Percentiles rank a stretch among this genome's conserved stretches.
These are phyloP conservation scores for Aphyosemion australe DNA, from an alignment of 2,113 vertebrate genomes.

Conservation along the genomic window DNA sequence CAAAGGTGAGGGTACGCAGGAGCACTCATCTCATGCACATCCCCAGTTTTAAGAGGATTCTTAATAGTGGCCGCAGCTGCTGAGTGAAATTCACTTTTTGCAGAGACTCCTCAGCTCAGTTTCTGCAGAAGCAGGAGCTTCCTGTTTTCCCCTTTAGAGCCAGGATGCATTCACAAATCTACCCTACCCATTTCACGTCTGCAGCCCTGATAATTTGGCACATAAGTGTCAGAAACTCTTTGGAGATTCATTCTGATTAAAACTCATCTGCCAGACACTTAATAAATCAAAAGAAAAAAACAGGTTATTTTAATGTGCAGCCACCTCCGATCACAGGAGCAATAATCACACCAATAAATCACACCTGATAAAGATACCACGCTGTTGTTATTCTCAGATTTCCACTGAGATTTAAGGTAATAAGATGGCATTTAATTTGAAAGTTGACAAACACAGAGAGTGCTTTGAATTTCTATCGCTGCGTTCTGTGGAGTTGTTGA, in stretches of 20 bases:
- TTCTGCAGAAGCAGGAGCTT: constrained; percentile 41
- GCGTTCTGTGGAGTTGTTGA: constrained; percentile 5
- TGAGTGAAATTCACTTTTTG: constrained; percentile 62
- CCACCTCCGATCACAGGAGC: constrained; percentile 53
- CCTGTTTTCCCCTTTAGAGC: constrained; percentile 59
- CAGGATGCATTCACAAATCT: constrained; percentile 63
- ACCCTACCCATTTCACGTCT: constrained; percentile 51
- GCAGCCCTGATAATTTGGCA: constrained; percentile 73
- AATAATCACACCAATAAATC: constrained; percentile 79
- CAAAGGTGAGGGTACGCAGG: constrained; percentile 74
- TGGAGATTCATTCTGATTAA: constrained; percentile 73
- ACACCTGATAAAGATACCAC: constrained; percentile 69
- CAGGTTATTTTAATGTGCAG: constrained; percentile 66
- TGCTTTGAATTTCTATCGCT: constrained; percentile 29
- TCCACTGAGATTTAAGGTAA: constrained; percentile 52
- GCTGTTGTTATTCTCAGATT: constrained; percentile 63
- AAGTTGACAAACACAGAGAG: constrained; percentile 35
- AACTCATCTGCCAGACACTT: constrained; percentile 70
- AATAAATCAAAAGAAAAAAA: constrained; percentile 77
- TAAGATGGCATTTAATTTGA: constrained; percentile 57
- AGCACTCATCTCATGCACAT: constrained; percentile 37
- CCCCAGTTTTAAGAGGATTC: constrained; percentile 58
- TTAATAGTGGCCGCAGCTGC: constrained; percentile 67
- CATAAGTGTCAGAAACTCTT: constrained; percentile 65
- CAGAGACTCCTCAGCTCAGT: constrained; percentile 30